Percentiles rank a stretch among this genome's conserved stretches.
These are phyloP conservation scores for Campopleginae sp. DNA, from an alignment of 2,888 invertebrate species.

Conservation along the genomic window DNA sequence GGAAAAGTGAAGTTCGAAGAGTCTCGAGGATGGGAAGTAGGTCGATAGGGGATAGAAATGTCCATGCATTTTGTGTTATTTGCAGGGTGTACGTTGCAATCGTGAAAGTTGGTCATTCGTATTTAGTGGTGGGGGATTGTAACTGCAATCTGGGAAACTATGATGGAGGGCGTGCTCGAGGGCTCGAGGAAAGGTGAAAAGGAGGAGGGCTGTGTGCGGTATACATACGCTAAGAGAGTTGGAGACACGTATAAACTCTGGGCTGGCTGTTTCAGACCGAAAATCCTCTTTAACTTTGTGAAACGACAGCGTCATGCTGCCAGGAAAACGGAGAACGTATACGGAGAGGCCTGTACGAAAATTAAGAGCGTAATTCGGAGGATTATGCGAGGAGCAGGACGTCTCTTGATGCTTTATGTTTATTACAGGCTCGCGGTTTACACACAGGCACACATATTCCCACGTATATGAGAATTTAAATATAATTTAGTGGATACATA, in stretches of 20 bases:
- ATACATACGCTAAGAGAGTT: conserved; percentile 26
- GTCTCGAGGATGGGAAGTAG: neutral
- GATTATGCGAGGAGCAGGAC: neutral
- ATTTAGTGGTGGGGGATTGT: conserved; percentile 43
- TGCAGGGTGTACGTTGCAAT: conserved; percentile 12
- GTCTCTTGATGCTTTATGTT: neutral
- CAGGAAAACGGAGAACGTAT: conserved; percentile 21
- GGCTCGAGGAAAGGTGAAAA: conserved; percentile 29
- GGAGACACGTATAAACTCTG: conserved; percentile 45
- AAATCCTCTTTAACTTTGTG: conserved; percentile 63
- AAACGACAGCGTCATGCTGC: conserved; percentile 54
- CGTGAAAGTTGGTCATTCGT: conserved; percentile 37
- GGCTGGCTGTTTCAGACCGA: conserved; percentile 47
- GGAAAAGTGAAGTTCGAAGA: neutral
- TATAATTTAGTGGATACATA: neutral
- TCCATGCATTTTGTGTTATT: conserved; percentile 6
- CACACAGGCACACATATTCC: neutral
- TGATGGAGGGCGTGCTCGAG: conserved; percentile 31
- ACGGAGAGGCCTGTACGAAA: neutral
- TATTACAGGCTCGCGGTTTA: neutral
- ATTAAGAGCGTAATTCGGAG: conserved; percentile 14
- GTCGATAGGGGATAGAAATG: neutral
- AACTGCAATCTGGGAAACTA: conserved; percentile 48
- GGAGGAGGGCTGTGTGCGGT: too few relatives aligned
- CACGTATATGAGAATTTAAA: conserved; percentile 4